Base-by-base conservation (phyloP, 1,140 invertebrate genomes). In the Mylabris phalerata region DNA sequence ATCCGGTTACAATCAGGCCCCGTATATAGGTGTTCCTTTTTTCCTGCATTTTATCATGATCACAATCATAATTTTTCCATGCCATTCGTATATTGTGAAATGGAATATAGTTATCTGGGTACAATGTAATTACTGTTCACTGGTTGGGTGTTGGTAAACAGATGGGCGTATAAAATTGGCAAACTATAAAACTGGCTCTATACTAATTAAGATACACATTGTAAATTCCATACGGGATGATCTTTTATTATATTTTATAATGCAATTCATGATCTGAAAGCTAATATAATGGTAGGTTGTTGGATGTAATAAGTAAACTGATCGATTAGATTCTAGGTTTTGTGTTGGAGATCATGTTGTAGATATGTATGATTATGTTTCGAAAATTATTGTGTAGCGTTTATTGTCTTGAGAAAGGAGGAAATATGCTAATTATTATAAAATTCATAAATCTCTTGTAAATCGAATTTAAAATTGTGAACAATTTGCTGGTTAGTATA, bases 121-220 rank as follows among this genome's bases (percentile, higher is more conserved):
- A 50, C 48, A 25, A 50, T 38, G 48, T 50, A 38, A 50, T 50
- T 39, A 38, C 48, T 11, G 40, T 50, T 19, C 27, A 27, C 24
- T 48, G 46, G 46, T 38, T 50, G 48, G 32, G 25, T 55, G 54
- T 48, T 39, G 44, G 45, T 45, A 44, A 56, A 56, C 54, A 56
- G 47, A 56, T 56, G 54, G 54, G 54, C 54, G 54, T 43, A 9
- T 56, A 19, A 32, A 55, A 50, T 47, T 56, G 32, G 26, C 27
- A 56, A 10, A 46, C 54, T 41, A n/a, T 26, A n/a, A 56, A 50
- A 48, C 46, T 32, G 46, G 24, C 24, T 48, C 43, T 10, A 39
- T 39, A 19, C 44, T 47, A 56, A 56, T 56, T 56, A 56, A 46
- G 45, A 56, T 56, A 40, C 47, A n/a, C n/a, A 42, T 11, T 44